Base-by-base conservation (phyloP, 1,140 invertebrate species). In the Listronotus bonariensis region DNA sequence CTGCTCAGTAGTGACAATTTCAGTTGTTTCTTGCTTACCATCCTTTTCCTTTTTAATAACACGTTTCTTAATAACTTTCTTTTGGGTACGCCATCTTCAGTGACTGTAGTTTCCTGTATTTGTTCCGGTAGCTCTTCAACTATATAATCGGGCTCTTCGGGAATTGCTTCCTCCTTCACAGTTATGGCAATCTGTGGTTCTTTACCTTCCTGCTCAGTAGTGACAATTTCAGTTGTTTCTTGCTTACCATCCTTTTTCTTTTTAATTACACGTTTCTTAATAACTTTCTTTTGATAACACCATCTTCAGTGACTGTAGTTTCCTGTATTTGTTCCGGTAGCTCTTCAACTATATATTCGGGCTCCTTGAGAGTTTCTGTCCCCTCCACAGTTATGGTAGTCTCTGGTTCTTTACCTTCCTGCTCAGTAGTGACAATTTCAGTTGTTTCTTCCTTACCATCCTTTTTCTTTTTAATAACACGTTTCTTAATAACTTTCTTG, bases 401-500 rank as follows among this genome's bases (percentile, higher is more conserved):
- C 49, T 79, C 68, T 8, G 76, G 73, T 40, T 70, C 67, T 53
- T 82, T 75, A 48, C 73, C 77, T 53, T 79, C 79, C 60, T 74
- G 74, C 48, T 78, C 70, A 15, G 71, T 64, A 8, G 72, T 69
- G 18, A 76, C 68, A 53, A 80, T 79, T 68, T 76, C 57, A 46
- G 78, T 74, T 2, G 26, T 53, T 34, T 74, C 68, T 40, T 69
- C 45, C 43, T 79, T 78, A 10, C 74, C 71, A 34, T 79, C 73
- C 41, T 70, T 74, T 17, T 71, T 62, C 67, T 74, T 80, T 62
- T 78, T 80, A 11, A 77, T 74, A 7, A 74, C 71, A 9, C 74
- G 75, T 69, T 78, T 80, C 15, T 75, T 78, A 6, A 74, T 76
- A 54, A 76, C 73, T 53, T 77, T 80, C 61, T 77, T 77, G 61